Percentiles rank a stretch among this genome's conserved stretches.
These are phyloP conservation scores for Elmis aenea DNA, from an alignment of 2,888 invertebrate genomes.

Conservation along the genomic window DNA sequence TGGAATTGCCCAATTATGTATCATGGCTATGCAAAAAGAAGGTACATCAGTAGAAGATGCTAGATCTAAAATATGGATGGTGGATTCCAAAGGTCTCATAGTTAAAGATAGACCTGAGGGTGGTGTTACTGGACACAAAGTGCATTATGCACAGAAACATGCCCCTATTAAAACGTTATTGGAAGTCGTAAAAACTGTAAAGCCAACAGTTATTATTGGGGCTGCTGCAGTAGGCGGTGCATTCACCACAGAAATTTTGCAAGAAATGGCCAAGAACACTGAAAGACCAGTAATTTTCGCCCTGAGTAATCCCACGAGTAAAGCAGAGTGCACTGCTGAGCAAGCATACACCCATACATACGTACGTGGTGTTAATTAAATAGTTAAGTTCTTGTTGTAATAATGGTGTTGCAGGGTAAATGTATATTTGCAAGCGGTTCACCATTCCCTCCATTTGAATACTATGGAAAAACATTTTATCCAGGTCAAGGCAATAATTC, in stretches of 20 bases:
- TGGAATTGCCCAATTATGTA: slow-evolving; percentile 79
- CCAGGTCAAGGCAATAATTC: slow-evolving; percentile 99
- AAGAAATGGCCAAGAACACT: slow-evolving; percentile 79
- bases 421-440: slow-evolving; percentile 95
- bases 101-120: slow-evolving; percentile 82
- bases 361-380: too few relatives aligned
- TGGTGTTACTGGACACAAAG: slow-evolving; percentile 75
- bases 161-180: slow-evolving; percentile 70
- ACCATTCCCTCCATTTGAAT: slow-evolving; percentile 83
- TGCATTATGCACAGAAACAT: slow-evolving; percentile 73
- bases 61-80: slow-evolving; percentile 81
- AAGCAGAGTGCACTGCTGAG: slow-evolving; percentile 99
- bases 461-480: slow-evolving; percentile 71
- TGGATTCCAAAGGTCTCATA: slow-evolving; percentile 93
- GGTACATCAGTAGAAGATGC: slow-evolving; percentile 74
- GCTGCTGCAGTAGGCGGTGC: slow-evolving; percentile 92
- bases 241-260: slow-evolving; percentile 84
- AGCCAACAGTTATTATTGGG: slow-evolving; percentile 89
- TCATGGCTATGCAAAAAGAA: slow-evolving; percentile 88
- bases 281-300: slow-evolving; percentile 92
- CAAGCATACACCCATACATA: slow-evolving; percentile 85
- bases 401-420: slow-evolving; percentile 60
- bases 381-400: neutral
- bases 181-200: slow-evolving; percentile 74
- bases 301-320: slow-evolving; percentile 95